Evolutionary conservation across 30 jellyfish, hydroid and myxozoan genomes (phyloP), one percentile per base, ranked within the genome.

Genomic region (Cassiopea xamachana): DNA sequence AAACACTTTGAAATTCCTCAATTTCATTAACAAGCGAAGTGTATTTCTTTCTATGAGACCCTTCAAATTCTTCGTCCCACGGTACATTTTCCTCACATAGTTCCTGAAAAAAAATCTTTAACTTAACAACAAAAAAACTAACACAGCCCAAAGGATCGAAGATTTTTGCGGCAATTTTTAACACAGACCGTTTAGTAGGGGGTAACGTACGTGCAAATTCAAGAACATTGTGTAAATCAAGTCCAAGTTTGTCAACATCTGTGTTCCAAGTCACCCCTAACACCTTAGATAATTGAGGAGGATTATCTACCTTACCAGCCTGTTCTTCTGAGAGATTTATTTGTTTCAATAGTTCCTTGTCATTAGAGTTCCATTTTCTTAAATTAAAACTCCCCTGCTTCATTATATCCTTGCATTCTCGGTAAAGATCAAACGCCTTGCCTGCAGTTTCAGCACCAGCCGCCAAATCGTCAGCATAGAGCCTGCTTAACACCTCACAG

Each of bases 381-480:
- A 73, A 27, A 47, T 84, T 71, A 60, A 84, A 84, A 17, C 77
- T 75, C 14, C 92, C 92, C 60, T 73, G 46, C 14, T 1, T 46
- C 86, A 69, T 27, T 45, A 84, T 73, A 18, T 60, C 84, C 72
- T 84, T 61, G 15, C 61, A 50, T 27, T 8, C 10, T 69, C 27
- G 75, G 18, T 84, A 73, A 6, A 72, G 16, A 15, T 84, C 92
- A 69, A 84, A 55, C 4, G 77, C 85, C 46, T 69, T 45, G 27
- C 47, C 61, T 18, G 39, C 18, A n/a, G 85, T 3, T 5, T 49
- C 55, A 1, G 15, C 51, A 48, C 85, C 3, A 27, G 76, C 10
- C 70, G 85, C 49, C 85, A 75, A 60, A 27, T 75, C 93, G 69
- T 86, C 93, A 44, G 82, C 80, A 76, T 86, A 86, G 74, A 86